Percentiles rank a stretch among this genome's conserved stretches.
Conservation (phyloP, 1,140 invertebrate species). For the Lordiphosa mommai region DNA sequence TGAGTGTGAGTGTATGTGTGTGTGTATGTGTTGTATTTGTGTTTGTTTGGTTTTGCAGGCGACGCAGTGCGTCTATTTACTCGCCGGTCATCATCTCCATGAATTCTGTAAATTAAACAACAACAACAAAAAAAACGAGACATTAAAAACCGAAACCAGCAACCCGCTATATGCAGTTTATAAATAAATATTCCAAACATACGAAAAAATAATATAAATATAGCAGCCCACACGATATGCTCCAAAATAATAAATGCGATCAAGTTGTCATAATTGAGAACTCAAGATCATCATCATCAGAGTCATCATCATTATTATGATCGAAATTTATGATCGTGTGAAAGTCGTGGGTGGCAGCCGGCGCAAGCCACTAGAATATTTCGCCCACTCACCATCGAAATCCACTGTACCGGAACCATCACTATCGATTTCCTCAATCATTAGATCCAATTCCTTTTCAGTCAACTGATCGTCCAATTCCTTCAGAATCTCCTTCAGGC, state of each 20-base stretch:
- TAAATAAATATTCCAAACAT: constrained; percentile 43
- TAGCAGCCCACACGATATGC: constrained; percentile 40
- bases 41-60: constrained; percentile 19
- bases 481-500: constrained; percentile 93
- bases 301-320: constrained; percentile 21
- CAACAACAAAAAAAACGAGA: constrained; percentile 26
- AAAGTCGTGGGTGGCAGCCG: neutral
- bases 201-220: constrained; percentile 17
- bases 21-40: constrained; percentile 3
- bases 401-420: constrained; percentile 90
- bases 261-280: constrained; percentile 69
- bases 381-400: constrained; percentile 82
- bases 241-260: constrained; percentile 58
- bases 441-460: constrained; percentile 94
- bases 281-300: constrained; percentile 59
- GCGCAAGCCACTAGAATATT: constrained; percentile 58
- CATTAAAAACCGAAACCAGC: constrained; percentile 41
- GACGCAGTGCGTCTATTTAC: constrained; percentile 60
- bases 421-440: constrained; percentile 98
- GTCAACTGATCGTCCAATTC: constrained; percentile 96
- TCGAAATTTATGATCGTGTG: constrained; percentile 47
- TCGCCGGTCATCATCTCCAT: constrained; percentile 79
- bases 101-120: constrained; percentile 72
- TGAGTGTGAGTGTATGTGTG: constrained; percentile 6
- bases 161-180: constrained; percentile 44